A percentile compares a stretch with the other conserved stretches of the same genome.
These are phyloP conservation scores for Agonum fuliginosum DNA, from an alignment of 2,888 invertebrate genomes.

Conservation along the genomic window DNA sequence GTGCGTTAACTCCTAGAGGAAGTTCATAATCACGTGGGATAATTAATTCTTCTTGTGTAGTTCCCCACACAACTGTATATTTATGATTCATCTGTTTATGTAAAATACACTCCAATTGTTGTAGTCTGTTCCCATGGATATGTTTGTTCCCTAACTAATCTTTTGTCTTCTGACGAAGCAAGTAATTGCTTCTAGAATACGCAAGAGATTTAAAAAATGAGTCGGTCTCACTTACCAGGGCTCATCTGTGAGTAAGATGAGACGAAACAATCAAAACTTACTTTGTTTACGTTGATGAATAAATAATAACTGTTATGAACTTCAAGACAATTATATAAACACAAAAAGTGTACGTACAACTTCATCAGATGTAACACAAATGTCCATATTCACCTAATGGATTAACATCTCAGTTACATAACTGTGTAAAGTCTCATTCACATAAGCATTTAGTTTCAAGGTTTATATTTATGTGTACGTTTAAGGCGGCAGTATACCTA, in stretches of 20 bases:
- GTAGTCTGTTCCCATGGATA: conserved; percentile 54
- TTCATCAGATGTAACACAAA: too few species aligned
- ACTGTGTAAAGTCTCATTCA: too few species aligned
- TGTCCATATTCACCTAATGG: too few species aligned
- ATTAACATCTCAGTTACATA: too few species aligned
- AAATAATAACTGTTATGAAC: background rate
- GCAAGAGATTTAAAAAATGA: conserved; percentile 1
- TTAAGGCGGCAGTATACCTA: too few species aligned
- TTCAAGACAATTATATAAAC: too few species aligned
- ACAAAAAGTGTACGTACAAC: too few species aligned
- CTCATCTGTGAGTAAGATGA: conserved; percentile 7
- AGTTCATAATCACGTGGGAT: conserved; percentile 56
- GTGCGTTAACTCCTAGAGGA: conserved; percentile 48
- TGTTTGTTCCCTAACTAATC: conserved; percentile 50
- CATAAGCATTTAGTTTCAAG: too few species aligned
- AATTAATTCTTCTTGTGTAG: conserved; percentile 53
- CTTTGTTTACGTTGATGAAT: background rate
- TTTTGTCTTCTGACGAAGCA: conserved; percentile 33
- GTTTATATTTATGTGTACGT: too few species aligned
- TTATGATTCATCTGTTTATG: conserved; percentile 58
- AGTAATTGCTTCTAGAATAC: conserved; percentile 26
- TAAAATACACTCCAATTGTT: conserved; percentile 53
- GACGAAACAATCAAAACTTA: conserved; percentile 1
- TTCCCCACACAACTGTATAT: conserved; percentile 55
- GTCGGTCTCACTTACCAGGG: conserved; percentile 14